Evolutionary conservation across 2,888 invertebrate species (phyloP).

Genomic region (Acleris literana): DNA sequence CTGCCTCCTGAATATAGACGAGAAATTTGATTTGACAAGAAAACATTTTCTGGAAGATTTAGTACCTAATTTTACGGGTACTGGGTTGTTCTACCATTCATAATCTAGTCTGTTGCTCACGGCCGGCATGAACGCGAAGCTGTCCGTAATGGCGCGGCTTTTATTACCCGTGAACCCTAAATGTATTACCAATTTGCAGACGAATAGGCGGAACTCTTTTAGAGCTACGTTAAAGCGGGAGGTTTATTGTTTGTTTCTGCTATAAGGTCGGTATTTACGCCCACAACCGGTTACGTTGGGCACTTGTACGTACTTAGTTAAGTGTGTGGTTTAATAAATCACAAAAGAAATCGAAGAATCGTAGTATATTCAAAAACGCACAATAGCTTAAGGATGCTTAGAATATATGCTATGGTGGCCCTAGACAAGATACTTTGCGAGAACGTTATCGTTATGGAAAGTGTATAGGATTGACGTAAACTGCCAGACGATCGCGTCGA

Average conservation of each 20-base stretch:
- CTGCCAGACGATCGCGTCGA: too few relatives aligned
- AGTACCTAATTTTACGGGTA: too few relatives aligned
- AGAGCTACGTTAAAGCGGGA: constrained; percentile 22
- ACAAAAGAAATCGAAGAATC: too few relatives aligned
- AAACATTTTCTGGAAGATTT: too few relatives aligned
- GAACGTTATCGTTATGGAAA: too few relatives aligned
- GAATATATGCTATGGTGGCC: too few relatives aligned
- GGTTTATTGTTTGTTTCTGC: constrained; percentile 21
- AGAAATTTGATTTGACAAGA: too few relatives aligned
- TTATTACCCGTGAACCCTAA: constrained; percentile 33
- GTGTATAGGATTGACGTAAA: too few relatives aligned
- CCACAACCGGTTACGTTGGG: neutral
- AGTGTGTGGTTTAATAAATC: neutral
- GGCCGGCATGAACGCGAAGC: constrained; percentile 2
- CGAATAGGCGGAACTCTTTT: constrained; percentile 27
- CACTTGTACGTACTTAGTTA: neutral
- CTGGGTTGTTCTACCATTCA: neutral
- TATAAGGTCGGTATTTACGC: constrained; percentile 14
- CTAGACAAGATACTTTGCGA: too few relatives aligned
- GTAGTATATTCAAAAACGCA: too few relatives aligned
- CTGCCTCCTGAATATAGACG: too few relatives aligned
- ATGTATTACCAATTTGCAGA: constrained; percentile 33
- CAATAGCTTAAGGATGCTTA: too few relatives aligned
- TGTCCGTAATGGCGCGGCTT: constrained; percentile 12
- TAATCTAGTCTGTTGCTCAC: constrained; percentile 2